These are phyloP conservation scores for Bruchidius siliquastri DNA, from an alignment of 2,888 invertebrate genomes.

Conservation along the genomic window DNA sequence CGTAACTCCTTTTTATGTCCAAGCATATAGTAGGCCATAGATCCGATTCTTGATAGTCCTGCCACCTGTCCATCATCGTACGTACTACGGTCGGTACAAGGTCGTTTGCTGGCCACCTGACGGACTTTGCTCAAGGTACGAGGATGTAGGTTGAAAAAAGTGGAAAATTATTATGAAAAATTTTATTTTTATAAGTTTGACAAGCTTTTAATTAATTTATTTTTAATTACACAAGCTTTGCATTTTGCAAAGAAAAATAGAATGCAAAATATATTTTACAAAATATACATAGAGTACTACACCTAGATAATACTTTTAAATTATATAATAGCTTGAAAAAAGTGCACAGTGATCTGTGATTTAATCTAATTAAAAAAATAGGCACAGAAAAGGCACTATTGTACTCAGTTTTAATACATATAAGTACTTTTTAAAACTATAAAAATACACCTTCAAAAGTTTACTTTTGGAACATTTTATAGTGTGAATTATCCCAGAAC, in stretches of 20 bases:
- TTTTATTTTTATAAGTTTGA: conserved; percentile 40
- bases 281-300: conserved; percentile 38
- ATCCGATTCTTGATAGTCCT: too few species aligned
- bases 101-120: too few species aligned
- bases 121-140: too few species aligned
- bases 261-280: conserved; percentile 36
- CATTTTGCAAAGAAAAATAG: conserved; percentile 29
- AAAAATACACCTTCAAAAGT: conserved; percentile 11
- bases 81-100: too few species aligned
- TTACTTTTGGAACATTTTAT: conserved; percentile 2
- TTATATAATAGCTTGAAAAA: conserved; percentile 17
- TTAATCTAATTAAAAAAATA: conserved; percentile 13
- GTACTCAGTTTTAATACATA: conserved; percentile 27
- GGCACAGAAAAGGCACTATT: conserved; percentile 44
- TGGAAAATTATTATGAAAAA: conserved; percentile 11
- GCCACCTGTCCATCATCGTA: too few species aligned
- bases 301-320: conserved; percentile 24
- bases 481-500: too few species aligned
- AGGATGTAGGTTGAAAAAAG: not conserved
- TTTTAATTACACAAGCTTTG: conserved; percentile 44
- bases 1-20: too few species aligned
- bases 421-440: conserved; percentile 33
- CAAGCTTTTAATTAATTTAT: conserved; percentile 41
- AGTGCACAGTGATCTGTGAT: conserved; percentile 17
- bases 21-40: too few species aligned